Conservation (phyloP, 1,140 invertebrate genomes). For the Tetranychus urticae region DNA sequence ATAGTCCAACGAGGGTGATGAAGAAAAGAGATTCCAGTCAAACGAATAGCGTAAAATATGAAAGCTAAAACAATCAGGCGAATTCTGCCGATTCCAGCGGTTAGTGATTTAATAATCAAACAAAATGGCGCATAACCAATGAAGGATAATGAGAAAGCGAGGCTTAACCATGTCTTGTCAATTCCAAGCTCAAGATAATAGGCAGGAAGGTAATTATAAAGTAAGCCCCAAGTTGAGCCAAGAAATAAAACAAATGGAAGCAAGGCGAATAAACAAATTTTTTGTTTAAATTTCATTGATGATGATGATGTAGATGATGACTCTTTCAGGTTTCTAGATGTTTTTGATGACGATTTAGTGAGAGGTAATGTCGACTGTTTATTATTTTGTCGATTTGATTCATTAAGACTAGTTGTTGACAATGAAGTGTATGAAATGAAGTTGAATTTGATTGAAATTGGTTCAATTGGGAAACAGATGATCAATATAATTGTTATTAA, state of each 20-base stretch:
- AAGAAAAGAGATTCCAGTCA: conserved; percentile 12
- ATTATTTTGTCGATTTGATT: not conserved
- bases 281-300: not conserved
- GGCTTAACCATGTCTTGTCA: conserved; percentile 7
- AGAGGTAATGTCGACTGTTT: too few relatives aligned
- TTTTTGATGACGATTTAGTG: not conserved
- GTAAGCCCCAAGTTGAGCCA: conserved; percentile 11
- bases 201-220: conserved; percentile 8
- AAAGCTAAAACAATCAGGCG: conserved; percentile 13
- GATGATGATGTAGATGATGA: not conserved
- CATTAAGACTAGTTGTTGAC: conserved; percentile 2
- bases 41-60: conserved; percentile 12
- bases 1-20: conserved; percentile 9
- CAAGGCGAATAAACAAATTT: conserved; percentile 7
- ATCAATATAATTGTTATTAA: conserved; percentile 10
- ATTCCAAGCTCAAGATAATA: conserved; percentile 10
- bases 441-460: not conserved
- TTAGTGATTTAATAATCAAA: conserved; percentile 13
- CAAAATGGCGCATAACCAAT: conserved; percentile 9
- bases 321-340: not conserved
- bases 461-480: conserved; percentile 8
- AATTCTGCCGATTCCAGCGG: conserved; percentile 12
- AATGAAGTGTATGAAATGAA: not conserved
- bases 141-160: conserved; percentile 9
- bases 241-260: conserved; percentile 9